A percentile compares a stretch with the other conserved stretches of the same genome.
phyloP scores from a whole-genome alignment of 2,888 invertebrate genomes.

The Habrosyne pyritoides region DNA sequence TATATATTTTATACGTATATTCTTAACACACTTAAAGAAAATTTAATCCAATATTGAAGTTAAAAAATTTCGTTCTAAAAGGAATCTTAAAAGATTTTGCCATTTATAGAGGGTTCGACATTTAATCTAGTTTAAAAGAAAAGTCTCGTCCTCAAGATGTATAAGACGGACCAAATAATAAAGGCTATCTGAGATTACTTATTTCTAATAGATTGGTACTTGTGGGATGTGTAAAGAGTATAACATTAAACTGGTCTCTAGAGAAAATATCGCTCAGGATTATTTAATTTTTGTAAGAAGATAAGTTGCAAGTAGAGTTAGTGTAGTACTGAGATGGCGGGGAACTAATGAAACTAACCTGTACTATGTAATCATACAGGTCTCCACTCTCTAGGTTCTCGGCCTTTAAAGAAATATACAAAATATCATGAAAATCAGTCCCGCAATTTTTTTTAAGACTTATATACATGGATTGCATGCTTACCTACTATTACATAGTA shows the following conservation, averaged over 20 bases:
- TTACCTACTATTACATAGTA: no score
- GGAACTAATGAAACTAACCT: background rate
- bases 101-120: background rate
- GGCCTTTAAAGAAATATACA: no score
- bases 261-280: constrained; percentile 1
- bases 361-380: no score
- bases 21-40: background rate
- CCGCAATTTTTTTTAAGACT: no score
- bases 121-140: constrained; percentile 15
- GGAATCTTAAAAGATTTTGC: background rate
- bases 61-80: background rate
- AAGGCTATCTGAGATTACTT: constrained; percentile 6
- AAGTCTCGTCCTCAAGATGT: constrained; percentile 13
- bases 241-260: constrained; percentile 4
- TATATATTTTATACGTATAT: no score
- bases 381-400: no score
- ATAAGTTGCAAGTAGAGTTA: no score
- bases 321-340: no score
- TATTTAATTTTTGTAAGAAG: background rate
- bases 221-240: background rate
- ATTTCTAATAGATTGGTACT: constrained; percentile 9
- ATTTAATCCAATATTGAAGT: background rate
- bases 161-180: constrained; percentile 2
- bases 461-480: no score
- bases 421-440: no score